Evolutionary conservation across 1,140 invertebrate species (phyloP), one percentile per base, ranked within the genome.

Genomic region (Caenorhabditis brenneri): DNA sequence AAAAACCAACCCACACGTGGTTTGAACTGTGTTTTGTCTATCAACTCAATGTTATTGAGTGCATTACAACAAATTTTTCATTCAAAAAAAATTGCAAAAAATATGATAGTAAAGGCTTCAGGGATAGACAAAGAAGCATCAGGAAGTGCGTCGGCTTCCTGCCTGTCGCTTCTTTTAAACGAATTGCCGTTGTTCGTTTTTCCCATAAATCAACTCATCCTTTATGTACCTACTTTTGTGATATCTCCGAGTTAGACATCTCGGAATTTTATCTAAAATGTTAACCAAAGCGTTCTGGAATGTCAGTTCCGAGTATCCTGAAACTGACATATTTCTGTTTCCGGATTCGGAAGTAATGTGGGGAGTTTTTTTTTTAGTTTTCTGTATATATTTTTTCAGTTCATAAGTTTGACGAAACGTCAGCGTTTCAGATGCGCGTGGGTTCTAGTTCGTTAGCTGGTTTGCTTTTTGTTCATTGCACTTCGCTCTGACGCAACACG

Each of bases 121-220:
- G 7, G 31, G 58, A 36, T 65, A 65, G 58, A 65, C 58, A 65
- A 65, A 65, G 58, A 36, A 65, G 58, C 33, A 58, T n/a, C 31
- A 36, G 31, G 58, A 65, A 65, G 19, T 36, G 19, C 58, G 58
- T 36, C 58, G 29, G 15, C 58, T 65, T 65, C 58, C 58, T 65
- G 58, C 1, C 31, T 65, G 58, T 65, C 58, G 31, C 58, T 36
- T 58, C 19, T 65, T 65, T 4, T 5, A 6, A 42, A 42, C 5
- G 12, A n/a, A n/a, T 51, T 51, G 2, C 58, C 16, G 31, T 65
- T 65, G 29, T 65, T 65, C 58, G n/a, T 16, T 65, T 65, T 58
- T 27, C 24, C 58, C n/a, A 65, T 65, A 33, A 65, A 65, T 65
- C 58, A 36, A 65, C 58, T 65, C 29, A 65, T 3, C 0, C 7